Evolutionary conservation across 2,888 invertebrate species (phyloP), one percentile per base, ranked within the genome.

Genomic region (Marronus borbonicus): DNA sequence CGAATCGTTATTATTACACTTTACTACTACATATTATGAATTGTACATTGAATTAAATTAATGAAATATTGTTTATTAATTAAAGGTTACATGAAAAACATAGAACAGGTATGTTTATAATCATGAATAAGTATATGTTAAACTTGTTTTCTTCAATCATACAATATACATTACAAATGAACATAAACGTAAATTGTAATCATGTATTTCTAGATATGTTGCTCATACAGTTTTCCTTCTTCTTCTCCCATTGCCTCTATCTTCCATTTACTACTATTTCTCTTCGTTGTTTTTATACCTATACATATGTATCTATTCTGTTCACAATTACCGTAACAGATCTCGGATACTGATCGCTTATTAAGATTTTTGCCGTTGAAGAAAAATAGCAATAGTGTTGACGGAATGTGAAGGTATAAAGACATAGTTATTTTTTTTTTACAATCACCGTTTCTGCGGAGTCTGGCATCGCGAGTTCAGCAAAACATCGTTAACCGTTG

Each of bases 391-490:
- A 69, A 52, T n/a, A 24, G 52, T 52, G 28, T 55, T 52, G 36
- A 60, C 10, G 72, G 58, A 72, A 72, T 72, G 72, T 20, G 72
- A 72, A 72, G 20, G 39, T 58, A 72, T 39, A 36, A 58, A 58
- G 39, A 39, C 36, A 60, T 58, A 20, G 58, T 58, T 36, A 72
- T 60, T 72, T 52, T 36, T 14, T 72, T 72, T 58, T 58, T 72
- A 58, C 39, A 28, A 58, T n/a, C 39, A 8, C 36, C 58, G 58
- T n/a, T 72, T 72, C 55, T 55, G 31, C 8, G 31, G 7, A 49
- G 2, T 24, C 44, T 28, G 12, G 12, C 49, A 55, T n/a, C 12
- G 8, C 14, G 36, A 4, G 31, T 10, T 52, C 49, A 55, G 55
- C n/a, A 70, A 55, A 36, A 52, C 36, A 52, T 24, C 24, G 28